Conservation (phyloP, 2,797 vertebrate genomes). For the Macroramphosus scolopax region DNA sequence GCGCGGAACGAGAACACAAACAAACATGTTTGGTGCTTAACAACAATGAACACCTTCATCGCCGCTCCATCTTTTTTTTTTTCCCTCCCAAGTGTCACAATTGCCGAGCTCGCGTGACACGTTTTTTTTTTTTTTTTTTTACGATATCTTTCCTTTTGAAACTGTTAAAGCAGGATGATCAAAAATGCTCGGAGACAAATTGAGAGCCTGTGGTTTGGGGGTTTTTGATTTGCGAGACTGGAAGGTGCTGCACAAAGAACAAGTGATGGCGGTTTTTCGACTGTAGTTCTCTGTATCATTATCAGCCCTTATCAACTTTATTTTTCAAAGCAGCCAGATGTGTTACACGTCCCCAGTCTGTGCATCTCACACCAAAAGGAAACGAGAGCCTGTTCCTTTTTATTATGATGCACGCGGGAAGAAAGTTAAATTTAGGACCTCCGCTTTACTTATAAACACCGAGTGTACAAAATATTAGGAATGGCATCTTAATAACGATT, state of each 20-base stretch:
- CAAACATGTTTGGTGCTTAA: slow-evolving; percentile 51
- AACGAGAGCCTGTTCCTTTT: slow-evolving; percentile 34
- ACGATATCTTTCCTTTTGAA: slow-evolving; percentile 62
- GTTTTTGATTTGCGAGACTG: slow-evolving; percentile 71
- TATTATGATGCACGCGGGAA: slow-evolving; percentile 50
- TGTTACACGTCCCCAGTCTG: slow-evolving; percentile 65
- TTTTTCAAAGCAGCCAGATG: slow-evolving; percentile 56
- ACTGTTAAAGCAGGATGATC: slow-evolving; percentile 66
- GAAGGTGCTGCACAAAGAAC: slow-evolving; percentile 61
- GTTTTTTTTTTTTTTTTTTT: slow-evolving; percentile 32
- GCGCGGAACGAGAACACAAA: slow-evolving; percentile 52
- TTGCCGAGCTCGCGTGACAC: slow-evolving; percentile 52
- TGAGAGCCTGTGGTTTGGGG: slow-evolving; percentile 66
- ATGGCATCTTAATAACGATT: slow-evolving; percentile 61
- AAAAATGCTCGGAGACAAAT: slow-evolving; percentile 68
- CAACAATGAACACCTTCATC: slow-evolving; percentile 56
- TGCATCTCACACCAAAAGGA: slow-evolving; percentile 34
- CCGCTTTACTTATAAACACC: slow-evolving; percentile 55
- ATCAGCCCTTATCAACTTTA: slow-evolving; percentile 63
- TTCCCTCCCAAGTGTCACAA: slow-evolving; percentile 57
- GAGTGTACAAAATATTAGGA: slow-evolving; percentile 51
- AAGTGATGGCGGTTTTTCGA: slow-evolving; percentile 58
- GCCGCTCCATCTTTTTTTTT: slow-evolving; percentile 31
- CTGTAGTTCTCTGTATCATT: slow-evolving; percentile 58
- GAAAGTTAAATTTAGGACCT: slow-evolving; percentile 63